These are phyloP conservation scores for Pseudomyrmex sp. DNA, from an alignment of 1,140 invertebrate species.

Conservation along the genomic window DNA sequence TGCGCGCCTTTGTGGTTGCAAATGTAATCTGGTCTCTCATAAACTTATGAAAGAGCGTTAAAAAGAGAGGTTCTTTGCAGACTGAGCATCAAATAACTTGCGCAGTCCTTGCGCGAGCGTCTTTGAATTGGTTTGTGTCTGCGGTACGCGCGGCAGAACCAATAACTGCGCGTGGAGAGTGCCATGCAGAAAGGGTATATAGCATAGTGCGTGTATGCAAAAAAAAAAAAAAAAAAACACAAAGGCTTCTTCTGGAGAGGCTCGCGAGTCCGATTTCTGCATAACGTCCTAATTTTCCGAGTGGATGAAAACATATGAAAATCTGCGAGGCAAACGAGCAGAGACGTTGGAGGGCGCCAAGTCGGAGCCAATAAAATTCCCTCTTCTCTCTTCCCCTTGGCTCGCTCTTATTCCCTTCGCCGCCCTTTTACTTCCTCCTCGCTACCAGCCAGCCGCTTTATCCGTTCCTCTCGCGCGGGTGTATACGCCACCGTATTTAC, in stretches of 20 bases:
- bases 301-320: conserved; percentile 85
- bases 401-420: conserved; percentile 63
- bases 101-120: not conserved
- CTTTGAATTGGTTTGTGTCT: not conserved
- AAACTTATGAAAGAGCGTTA: not conserved
- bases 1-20: not conserved
- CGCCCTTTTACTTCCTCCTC: conserved; percentile 54
- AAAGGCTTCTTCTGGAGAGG: too few relatives aligned
- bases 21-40: not conserved
- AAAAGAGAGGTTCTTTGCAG: not conserved
- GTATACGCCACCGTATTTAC: conserved; percentile 40
- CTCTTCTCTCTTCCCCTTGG: conserved; percentile 76
- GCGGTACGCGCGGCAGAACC: not conserved
- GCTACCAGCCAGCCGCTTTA: conserved; percentile 61
- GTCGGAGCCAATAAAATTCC: conserved; percentile 85
- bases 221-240: too few relatives aligned
- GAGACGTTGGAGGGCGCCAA: conserved; percentile 82
- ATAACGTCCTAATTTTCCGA: conserved; percentile 85
- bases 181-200: too few relatives aligned
- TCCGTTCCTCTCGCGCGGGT: conserved; percentile 57
- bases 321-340: conserved; percentile 84
- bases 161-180: conserved; percentile 22
- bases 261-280: conserved; percentile 68
- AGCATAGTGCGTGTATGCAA: not conserved
- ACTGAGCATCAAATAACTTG: not conserved